Evolutionary conservation across 2,113 vertebrate genomes (phyloP).

Genomic region (Pimephales promelas): DNA sequence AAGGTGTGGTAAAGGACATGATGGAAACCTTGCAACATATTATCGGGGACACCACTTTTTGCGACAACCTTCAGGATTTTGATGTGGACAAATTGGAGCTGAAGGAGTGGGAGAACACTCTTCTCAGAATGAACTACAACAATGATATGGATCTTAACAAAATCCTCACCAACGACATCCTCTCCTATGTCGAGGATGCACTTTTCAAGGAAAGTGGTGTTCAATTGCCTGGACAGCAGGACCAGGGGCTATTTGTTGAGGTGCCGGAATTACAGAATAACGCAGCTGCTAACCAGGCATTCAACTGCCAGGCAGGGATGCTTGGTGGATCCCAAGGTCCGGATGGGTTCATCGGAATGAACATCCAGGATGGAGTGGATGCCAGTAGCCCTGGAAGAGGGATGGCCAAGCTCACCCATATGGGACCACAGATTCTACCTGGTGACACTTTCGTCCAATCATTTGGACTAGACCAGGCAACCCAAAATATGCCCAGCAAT

Average conservation of each 20-base stretch:
- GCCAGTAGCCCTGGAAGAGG: neutral
- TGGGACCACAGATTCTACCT: slow-evolving; percentile 45
- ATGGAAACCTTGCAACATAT: slow-evolving; percentile 62
- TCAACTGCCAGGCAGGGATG: slow-evolving; percentile 9
- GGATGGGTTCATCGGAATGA: slow-evolving; percentile 41
- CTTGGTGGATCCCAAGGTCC: neutral
- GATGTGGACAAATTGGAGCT: slow-evolving; percentile 33
- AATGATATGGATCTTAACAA: slow-evolving; percentile 12
- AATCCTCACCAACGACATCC: slow-evolving; percentile 59
- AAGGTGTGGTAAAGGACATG: slow-evolving; percentile 57
- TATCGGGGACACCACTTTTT: slow-evolving; percentile 34
- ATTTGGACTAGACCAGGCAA: slow-evolving; percentile 27
- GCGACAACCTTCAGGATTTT: slow-evolving; percentile 50
- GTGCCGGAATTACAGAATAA: slow-evolving; percentile 54
- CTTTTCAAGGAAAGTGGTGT: slow-evolving; percentile 64
- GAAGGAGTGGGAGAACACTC: slow-evolving; percentile 66
- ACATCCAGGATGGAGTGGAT: slow-evolving; percentile 26
- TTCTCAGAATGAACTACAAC: slow-evolving; percentile 58
- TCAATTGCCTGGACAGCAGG: slow-evolving; percentile 39
- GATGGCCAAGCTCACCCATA: slow-evolving; percentile 57
- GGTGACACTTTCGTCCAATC: slow-evolving; percentile 33
- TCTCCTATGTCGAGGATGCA: slow-evolving; percentile 70
- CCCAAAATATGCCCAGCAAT: neutral
- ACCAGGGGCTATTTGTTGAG: slow-evolving; percentile 31
- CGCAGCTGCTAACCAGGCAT: slow-evolving; percentile 46